These are phyloP conservation scores for Eupithecia insigniata DNA, from an alignment of 2,888 invertebrate species.

Conservation along the genomic window DNA sequence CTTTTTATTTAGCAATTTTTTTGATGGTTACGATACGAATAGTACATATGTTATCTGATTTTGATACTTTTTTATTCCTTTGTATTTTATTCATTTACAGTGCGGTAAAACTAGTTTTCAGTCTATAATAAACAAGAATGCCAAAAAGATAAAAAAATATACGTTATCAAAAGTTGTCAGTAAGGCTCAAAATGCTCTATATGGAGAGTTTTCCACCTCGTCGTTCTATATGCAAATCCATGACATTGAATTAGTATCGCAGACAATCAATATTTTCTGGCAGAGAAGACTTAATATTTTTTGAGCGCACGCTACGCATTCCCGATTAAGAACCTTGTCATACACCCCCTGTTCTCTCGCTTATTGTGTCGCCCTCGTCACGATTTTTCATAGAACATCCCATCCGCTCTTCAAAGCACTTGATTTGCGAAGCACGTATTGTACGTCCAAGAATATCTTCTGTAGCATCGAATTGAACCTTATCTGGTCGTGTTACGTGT, in stretches of 20 bases:
- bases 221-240: conserved; percentile 45
- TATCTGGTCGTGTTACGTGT: conserved; percentile 54
- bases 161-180: conserved; percentile 24
- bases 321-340: conserved; percentile 75
- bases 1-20: background rate
- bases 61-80: background rate
- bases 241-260: conserved; percentile 48
- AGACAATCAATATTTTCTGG: conserved; percentile 33
- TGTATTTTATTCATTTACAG: background rate
- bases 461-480: conserved; percentile 55
- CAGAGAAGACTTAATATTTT: conserved; percentile 43
- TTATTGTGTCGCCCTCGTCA: conserved; percentile 79
- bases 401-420: conserved; percentile 80
- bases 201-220: conserved; percentile 44
- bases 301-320: conserved; percentile 57
- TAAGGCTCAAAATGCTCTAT: conserved; percentile 21
- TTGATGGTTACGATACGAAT: background rate
- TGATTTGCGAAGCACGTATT: conserved; percentile 83
- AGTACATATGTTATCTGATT: background rate
- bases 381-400: conserved; percentile 80
- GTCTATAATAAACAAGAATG: background rate
- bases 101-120: background rate
- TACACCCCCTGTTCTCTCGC: conserved; percentile 63
- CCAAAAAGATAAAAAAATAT: conserved; percentile 19
- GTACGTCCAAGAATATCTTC: conserved; percentile 50